Conservation (phyloP, 2,113 vertebrate genomes). For the Xiphias gladius region DNA sequence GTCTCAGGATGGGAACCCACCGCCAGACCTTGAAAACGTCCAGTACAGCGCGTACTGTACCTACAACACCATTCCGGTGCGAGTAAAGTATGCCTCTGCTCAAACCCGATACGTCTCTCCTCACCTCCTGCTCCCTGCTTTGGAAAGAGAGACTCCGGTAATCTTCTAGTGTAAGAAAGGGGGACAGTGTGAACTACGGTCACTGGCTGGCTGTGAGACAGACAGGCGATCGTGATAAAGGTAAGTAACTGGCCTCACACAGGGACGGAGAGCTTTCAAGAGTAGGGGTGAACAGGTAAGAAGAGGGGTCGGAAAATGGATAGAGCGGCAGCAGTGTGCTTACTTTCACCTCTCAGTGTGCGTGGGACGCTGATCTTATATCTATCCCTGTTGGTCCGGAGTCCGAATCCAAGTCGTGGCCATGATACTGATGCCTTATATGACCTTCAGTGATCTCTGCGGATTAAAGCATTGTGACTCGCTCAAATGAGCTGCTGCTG, state of each 20-base stretch:
- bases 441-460: slow-evolving; percentile 43
- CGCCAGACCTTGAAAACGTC: background rate
- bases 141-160: slow-evolving; percentile 14
- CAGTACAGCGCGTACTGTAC: background rate
- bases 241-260: slow-evolving; percentile 34
- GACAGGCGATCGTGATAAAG: slow-evolving; percentile 32
- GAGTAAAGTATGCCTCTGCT: background rate
- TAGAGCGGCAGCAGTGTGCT: background rate
- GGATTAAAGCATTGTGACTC: slow-evolving; percentile 51
- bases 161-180: slow-evolving; percentile 25
- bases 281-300: slow-evolving; percentile 1
- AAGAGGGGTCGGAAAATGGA: background rate
- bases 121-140: background rate
- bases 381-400: slow-evolving; percentile 14
- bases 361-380: slow-evolving; percentile 18
- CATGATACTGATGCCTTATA: slow-evolving; percentile 26
- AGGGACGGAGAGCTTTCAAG: slow-evolving; percentile 37
- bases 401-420: slow-evolving; percentile 15
- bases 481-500: slow-evolving; percentile 35
- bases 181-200: slow-evolving; percentile 24
- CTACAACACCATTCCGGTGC: background rate
- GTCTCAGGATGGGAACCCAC: too few species aligned
- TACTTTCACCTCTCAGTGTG: slow-evolving; percentile 11
- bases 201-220: slow-evolving; percentile 9
- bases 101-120: background rate